Conservation (phyloP, 2,113 vertebrate genomes). For the Odocoileus virginianus region DNA sequence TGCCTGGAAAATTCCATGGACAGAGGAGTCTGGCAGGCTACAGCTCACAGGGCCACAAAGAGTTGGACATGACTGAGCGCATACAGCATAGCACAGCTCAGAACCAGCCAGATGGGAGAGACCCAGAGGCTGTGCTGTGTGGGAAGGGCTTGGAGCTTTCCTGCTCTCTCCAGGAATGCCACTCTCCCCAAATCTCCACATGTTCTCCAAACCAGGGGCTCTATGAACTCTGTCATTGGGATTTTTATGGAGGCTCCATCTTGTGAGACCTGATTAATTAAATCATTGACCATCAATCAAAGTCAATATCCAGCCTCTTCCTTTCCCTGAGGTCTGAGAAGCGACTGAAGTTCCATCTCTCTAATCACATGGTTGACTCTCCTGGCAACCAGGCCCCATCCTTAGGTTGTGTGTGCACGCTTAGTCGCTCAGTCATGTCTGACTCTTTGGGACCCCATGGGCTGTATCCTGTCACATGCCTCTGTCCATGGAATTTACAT, state of each 20-base stretch:
- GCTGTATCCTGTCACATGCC: neutral
- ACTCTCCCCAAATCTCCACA: neutral
- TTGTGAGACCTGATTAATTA: neutral
- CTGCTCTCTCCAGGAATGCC: neutral
- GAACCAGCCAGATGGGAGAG: neutral
- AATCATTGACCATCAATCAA: neutral
- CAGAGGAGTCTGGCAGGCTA: neutral
- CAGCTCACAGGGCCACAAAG: neutral
- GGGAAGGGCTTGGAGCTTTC: neutral
- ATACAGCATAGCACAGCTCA: neutral
- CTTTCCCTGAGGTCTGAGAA: neutral
- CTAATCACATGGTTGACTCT: neutral
- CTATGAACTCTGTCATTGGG: neutral
- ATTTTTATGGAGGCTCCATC: neutral
- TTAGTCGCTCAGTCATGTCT: neutral
- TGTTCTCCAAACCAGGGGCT: neutral
- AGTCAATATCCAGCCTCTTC: neutral
- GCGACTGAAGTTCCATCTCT: neutral
- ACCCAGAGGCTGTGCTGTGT: accelerated
- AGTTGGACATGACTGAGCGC: neutral
- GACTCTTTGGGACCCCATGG: neutral
- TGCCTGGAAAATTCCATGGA: neutral
- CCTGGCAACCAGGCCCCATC: neutral
- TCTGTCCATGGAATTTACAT: neutral
- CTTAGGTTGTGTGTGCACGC: neutral